Base-by-base conservation (phyloP, 2,888 invertebrate genomes). In the Meiosimyza decipiens region DNA sequence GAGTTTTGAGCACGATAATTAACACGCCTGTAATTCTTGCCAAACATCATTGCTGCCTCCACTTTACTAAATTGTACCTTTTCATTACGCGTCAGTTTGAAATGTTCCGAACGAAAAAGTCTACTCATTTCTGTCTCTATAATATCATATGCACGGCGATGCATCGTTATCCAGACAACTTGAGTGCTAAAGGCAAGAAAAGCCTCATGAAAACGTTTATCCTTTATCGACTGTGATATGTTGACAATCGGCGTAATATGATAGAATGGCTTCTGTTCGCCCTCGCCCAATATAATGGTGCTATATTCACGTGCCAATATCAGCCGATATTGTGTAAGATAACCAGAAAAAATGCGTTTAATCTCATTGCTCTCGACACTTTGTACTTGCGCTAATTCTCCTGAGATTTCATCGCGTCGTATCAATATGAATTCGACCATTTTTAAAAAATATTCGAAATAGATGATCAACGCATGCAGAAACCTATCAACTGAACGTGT, bases 401-500 rank as follows among this genome's bases (percentile, higher is more conserved):
- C 82, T 0, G 78, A 71, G 5, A 83, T 77, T 71, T 87, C 87
- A 73, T 87, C 86, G 1, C 85, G 79, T 0, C 84, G 81, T 50
- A 87, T 82, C 1, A 87, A 75, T 15, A 85, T 75, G 72, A 82
- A 86, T 70, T 87, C 87, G 0, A 85, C 84, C 66, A 85, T 71
- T 28, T 83, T 83, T n/a, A 87, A 71, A 72, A 83, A 87, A 72
- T 86, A 80, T 73, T 87, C 87, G 47, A 87, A 86, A 76, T 87
- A 87, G 15, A 86, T 85, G 50, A 86, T 80, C 16, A 86, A 73
- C 0, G 85, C 80, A 66, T 85, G 83, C 0, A 87, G 67, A 55
- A 87, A 80, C 13, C 77, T 74, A 69, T 85, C 80, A 0, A 85
- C 80, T 0, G 79, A 77, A n/a, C 81, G 78, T 1, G 80, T 83